A percentile compares a stretch with the other conserved stretches of the same genome.
Evolutionary conservation across 2,113 vertebrate genomes (phyloP).

Genomic region (Rattus norvegicus): DNA sequence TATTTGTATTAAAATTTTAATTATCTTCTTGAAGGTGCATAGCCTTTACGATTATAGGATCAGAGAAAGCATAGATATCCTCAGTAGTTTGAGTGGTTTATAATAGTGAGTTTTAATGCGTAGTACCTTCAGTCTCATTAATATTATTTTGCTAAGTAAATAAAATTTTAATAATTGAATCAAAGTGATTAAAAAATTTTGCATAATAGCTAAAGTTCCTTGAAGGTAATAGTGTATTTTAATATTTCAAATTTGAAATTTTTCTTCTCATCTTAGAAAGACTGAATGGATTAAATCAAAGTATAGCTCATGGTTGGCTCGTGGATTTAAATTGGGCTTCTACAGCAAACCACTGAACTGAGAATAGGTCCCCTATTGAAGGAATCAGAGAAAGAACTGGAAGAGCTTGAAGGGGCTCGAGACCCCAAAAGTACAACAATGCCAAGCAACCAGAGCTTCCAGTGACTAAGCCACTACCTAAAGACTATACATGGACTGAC

Average conservation of each 20-base stretch:
- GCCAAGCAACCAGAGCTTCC: no score
- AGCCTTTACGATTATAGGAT: constrained; percentile 16
- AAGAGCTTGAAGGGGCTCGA: no score
- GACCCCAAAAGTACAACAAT: no score
- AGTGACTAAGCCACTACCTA: no score
- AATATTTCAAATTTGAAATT: background rate
- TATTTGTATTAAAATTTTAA: constrained; percentile 45
- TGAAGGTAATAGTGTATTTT: background rate
- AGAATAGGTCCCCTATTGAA: no score
- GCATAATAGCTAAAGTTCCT: background rate
- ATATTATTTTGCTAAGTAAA: background rate
- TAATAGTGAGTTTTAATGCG: background rate
- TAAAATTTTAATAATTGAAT: constrained; percentile 36
- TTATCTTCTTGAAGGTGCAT: background rate
- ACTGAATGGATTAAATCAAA: background rate
- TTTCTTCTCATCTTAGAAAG: background rate
- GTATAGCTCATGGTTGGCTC: background rate
- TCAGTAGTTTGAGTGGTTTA: constrained; percentile 32
- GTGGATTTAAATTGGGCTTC: background rate
- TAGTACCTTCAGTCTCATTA: background rate
- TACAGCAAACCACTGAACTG: no score
- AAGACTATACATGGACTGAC: no score
- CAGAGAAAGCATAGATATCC: background rate
- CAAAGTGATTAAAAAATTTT: constrained; percentile 34
- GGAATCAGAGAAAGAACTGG: no score